phyloP scores from a whole-genome alignment of 1,140 invertebrate species.

The Leguminivora glycinivorella region DNA sequence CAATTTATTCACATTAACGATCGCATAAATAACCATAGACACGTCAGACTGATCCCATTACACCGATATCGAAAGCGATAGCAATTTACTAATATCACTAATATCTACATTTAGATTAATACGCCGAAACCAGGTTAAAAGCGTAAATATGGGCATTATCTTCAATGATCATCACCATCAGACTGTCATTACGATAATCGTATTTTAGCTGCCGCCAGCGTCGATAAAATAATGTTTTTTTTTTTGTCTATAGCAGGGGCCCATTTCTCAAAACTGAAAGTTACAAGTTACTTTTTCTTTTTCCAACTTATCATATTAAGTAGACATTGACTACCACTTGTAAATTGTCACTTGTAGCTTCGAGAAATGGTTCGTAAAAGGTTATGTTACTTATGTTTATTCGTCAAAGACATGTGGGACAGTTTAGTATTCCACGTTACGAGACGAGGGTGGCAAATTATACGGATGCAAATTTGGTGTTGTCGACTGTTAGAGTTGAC shows the following conservation, averaged over 20 bases:
- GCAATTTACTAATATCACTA: slow-evolving; percentile 27
- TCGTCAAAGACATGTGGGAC: too few relatives aligned
- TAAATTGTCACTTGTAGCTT: too few relatives aligned
- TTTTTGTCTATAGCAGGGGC: too few relatives aligned
- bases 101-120: slow-evolving; percentile 17
- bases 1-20: background rate
- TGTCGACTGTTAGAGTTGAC: too few relatives aligned
- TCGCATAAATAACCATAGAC: background rate
- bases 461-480: too few relatives aligned
- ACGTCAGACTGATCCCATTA: slow-evolving; percentile 1
- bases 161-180: slow-evolving; percentile 6
- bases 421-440: too few relatives aligned
- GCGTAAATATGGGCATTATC: slow-evolving; percentile 14
- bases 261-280: background rate
- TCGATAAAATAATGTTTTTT: background rate
- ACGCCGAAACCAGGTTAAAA: slow-evolving; percentile 16
- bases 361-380: too few relatives aligned
- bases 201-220: background rate
- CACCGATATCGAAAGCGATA: background rate
- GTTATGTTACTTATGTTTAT: too few relatives aligned
- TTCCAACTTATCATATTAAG: too few relatives aligned
- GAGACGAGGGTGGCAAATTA: too few relatives aligned
- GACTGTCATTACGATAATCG: background rate
- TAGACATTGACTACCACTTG: too few relatives aligned
- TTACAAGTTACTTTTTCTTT: too few relatives aligned